These are phyloP conservation scores for Muscicapa adusta DNA, from an alignment of 2,113 vertebrate genomes.

Conservation along the genomic window DNA sequence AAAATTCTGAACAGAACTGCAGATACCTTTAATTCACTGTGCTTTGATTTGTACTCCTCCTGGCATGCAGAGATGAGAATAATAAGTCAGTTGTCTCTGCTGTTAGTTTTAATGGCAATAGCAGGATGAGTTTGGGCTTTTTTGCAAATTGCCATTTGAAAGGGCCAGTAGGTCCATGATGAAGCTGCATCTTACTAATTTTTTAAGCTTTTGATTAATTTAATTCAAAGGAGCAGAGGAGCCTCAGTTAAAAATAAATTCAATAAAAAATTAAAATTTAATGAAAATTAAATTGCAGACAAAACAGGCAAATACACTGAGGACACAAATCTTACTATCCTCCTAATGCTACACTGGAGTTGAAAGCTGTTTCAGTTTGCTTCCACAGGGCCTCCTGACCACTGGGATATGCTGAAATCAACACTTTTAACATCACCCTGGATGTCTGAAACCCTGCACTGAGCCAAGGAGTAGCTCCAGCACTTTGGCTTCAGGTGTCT, in stretches of 20 bases:
- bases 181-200: neutral
- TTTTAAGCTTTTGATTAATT: neutral
- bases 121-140: neutral
- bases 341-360: neutral
- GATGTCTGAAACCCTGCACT: neutral
- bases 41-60: neutral
- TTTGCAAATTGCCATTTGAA: neutral
- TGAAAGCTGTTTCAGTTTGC: neutral
- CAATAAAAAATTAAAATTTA: neutral
- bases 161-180: neutral
- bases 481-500: neutral
- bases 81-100: neutral
- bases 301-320: neutral
- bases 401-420: neutral
- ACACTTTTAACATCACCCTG: neutral
- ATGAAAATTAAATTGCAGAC: neutral
- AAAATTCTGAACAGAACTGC: neutral
- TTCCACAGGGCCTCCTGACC: neutral
- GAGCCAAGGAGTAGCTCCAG: neutral
- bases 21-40: neutral
- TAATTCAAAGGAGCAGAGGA: neutral
- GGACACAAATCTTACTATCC: neutral
- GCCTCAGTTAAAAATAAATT: neutral
- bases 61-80: neutral
- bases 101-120: neutral